Evolutionary conservation across 2,797 vertebrate genomes (phyloP), one percentile per base, ranked within the genome.

Genomic region (Cephalopachus bancanus): DNA sequence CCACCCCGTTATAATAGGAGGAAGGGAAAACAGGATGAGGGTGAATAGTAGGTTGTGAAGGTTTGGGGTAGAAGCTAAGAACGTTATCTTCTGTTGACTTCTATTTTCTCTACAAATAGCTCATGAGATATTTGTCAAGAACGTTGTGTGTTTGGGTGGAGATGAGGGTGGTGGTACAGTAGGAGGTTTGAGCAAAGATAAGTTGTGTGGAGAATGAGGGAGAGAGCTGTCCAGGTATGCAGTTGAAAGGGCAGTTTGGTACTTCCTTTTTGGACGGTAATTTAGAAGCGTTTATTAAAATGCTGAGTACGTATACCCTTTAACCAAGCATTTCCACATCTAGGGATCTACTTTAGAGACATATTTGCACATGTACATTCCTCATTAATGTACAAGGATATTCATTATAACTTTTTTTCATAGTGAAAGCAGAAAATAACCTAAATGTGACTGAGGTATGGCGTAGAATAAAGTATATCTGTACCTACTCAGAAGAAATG

Each of bases 281-380:
- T 91, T 49, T 94, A 81, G 72, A 93, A 80, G n/a, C 87, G 71
- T 71, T 89, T 93, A 64, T 60, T 89, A 86, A 97, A 85, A 86
- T 81, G 37, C 65, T 74, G 88, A 92, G 57, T 87, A 49, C 19
- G 7, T 65, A 64, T n/a, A 53, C 10, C 20, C 10, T 51, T 85
- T 89, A 74, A 85, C 19, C 33, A 85, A 94, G 28, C 60, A 75
- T 81, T 89, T 81, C 30, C 16, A 33, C 55, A 89, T 92, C 67
- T 26, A 30, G 49, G 59, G 44, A 94, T 59, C 59, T 37, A n/a
- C 78, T 91, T 60, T 78, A 72, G 53, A 75, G 74, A 75, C 28
- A 64, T 64, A 71, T 20, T 75, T 76, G 62, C 30, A 24, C 37
- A 24, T 92, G 57, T 94, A 26, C 44, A 44, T 44, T 44, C 44